Evolutionary conservation across 1,140 invertebrate genomes (phyloP).

Genomic region (Caenorhabditis tropicalis): DNA sequence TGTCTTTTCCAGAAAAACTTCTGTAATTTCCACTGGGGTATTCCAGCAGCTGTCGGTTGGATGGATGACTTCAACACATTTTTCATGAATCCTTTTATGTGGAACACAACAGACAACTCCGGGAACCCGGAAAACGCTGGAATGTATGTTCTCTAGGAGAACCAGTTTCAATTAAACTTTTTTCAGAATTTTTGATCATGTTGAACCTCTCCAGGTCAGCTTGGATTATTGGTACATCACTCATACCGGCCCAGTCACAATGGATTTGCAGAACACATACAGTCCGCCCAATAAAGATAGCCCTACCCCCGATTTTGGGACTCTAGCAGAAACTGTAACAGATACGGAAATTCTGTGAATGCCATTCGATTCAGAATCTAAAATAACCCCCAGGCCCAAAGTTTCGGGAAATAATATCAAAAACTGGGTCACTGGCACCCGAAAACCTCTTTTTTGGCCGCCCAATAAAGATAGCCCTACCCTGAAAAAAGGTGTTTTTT

Average conservation of each 20-base stretch:
- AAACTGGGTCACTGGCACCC: no score
- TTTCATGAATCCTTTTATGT: not conserved
- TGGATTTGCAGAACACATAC: slow-evolving; percentile 3
- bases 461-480: no score
- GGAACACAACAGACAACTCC: not conserved
- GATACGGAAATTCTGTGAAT: no score
- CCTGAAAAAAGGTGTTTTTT: no score
- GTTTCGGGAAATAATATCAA: no score
- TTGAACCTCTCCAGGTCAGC: not conserved
- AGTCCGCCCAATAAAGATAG: no score
- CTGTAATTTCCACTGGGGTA: not conserved
- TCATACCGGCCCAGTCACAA: not conserved
- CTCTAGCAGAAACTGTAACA: no score
- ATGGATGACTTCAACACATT: not conserved
- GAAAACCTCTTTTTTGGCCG: no score
- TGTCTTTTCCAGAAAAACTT: not conserved
- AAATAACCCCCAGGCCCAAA: no score
- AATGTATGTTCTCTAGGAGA: no score
- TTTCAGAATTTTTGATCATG: not conserved
- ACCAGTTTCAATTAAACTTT: not conserved
- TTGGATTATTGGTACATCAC: not conserved
- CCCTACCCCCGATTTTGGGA: no score
- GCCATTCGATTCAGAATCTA: no score
- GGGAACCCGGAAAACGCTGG: not conserved
- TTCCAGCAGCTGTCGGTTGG: not conserved